A percentile compares a stretch with the other conserved stretches of the same genome.
Evolutionary conservation across 2,113 vertebrate genomes (phyloP).

Genomic region (Antechinus stuartii): DNA sequence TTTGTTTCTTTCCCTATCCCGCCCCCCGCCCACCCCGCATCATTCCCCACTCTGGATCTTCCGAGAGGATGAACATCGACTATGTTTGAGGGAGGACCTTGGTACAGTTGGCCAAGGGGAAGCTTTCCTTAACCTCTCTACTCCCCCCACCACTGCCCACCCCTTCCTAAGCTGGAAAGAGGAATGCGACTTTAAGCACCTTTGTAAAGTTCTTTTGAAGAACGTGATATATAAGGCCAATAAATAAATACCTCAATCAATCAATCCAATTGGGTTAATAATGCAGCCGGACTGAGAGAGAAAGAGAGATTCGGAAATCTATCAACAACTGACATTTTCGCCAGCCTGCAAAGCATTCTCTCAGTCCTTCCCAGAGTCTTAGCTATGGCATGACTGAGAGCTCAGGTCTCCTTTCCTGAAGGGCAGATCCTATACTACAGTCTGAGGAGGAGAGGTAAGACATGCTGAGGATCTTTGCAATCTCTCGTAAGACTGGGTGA

Average conservation of each 20-base stretch:
- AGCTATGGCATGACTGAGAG: background rate
- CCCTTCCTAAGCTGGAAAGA: background rate
- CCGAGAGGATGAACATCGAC: background rate
- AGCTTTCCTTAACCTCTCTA: background rate
- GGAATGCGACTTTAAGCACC: background rate
- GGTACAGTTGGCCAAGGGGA: background rate
- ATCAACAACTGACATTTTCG: fast-evolving
- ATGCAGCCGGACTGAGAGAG: constrained; percentile 36
- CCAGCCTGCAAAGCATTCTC: background rate
- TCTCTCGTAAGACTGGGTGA: background rate
- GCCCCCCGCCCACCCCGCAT: too few species aligned
- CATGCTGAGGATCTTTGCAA: background rate
- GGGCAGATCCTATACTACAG: background rate
- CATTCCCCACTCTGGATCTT: background rate
- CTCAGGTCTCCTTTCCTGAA: constrained; percentile 7
- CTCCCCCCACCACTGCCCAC: background rate
- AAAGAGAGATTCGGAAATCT: constrained; percentile 46
- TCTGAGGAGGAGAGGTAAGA: background rate
- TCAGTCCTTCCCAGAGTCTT: background rate
- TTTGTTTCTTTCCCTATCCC: background rate
- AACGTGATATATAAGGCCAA: background rate
- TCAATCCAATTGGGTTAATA: constrained; percentile 27
- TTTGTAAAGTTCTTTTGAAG: background rate
- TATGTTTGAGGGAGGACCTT: background rate
- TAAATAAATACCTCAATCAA: constrained; percentile 41